A percentile compares a stretch with the other conserved stretches of the same genome.
phyloP scores from a whole-genome alignment of 92 coral and sea anemone species.

The Scolanthus callimorphus region DNA sequence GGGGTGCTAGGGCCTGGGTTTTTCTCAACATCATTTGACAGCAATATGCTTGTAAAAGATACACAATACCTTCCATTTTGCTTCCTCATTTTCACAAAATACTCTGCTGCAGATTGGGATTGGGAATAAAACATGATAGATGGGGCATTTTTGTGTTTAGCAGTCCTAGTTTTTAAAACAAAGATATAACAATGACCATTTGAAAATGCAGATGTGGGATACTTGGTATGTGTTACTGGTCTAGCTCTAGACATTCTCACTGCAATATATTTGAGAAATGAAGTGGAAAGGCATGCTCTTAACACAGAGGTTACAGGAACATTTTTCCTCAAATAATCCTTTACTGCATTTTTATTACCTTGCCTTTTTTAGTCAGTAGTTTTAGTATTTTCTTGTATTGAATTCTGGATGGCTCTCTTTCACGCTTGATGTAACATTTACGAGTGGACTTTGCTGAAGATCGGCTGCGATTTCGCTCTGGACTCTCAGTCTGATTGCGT shows the following conservation, averaged over 20 bases:
- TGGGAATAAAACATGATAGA: neutral
- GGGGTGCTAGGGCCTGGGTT: constrained; percentile 7
- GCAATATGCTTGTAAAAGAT: neutral
- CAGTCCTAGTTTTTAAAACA: constrained; percentile 1
- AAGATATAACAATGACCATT: constrained; percentile 1
- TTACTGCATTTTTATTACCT: neutral
- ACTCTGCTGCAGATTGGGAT: neutral
- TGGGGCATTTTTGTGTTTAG: neutral
- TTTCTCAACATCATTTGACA: constrained; percentile 13
- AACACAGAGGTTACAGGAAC: neutral
- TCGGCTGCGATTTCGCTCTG: neutral
- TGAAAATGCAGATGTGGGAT: too few relatives aligned
- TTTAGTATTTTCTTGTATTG: neutral
- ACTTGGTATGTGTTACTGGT: neutral
- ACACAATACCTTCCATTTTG: neutral
- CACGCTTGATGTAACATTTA: neutral
- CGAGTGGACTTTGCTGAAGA: neutral
- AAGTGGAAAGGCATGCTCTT: neutral
- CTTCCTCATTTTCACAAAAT: too few relatives aligned
- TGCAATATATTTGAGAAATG: constrained; percentile 1
- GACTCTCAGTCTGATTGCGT: neutral
- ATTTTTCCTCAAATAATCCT: neutral
- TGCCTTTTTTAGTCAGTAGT: neutral
- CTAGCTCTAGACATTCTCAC: constrained; percentile 1
- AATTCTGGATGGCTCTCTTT: neutral